Evolutionary conservation across 2,113 vertebrate species (phyloP), one percentile per base, ranked within the genome.

Genomic region (Thinocorus orbignyianus): DNA sequence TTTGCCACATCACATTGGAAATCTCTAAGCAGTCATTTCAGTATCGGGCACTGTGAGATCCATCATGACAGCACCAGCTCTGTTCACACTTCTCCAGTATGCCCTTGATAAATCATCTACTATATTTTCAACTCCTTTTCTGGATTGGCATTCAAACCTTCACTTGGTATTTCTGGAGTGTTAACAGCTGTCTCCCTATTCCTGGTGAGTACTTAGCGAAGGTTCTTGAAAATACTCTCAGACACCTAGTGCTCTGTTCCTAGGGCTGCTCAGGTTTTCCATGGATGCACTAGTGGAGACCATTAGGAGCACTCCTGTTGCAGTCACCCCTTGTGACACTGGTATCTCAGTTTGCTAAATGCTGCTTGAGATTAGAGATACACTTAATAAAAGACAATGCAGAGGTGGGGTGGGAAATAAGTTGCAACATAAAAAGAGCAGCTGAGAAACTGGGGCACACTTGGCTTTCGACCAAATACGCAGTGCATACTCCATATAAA

Each of bases 141-240:
- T 92, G 94, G 93, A 92, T 94, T 96, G 95, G 93, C 93, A 97
- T 96, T 94, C 81, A 90, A 91, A 86, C 79, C 65, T 93, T 91
- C 96, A 68, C 91, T 97, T 90, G 87, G 82, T 94, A 96, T 97
- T 94, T 96, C 94, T 94, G 88, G 91, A 95, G 93, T 97, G 96
- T 95, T 97, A 97, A 95, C 96, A 97, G 95, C 94, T 95, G 92
- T 86, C 95, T 95, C 93, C 91, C 93, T 97, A 92, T 96, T 94
- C 94, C 58, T 97, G 96, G 95, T 93, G 84, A 92, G 93, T 79
- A 81, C 96, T 96, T 81, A 89, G 73, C 2, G 0, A 92, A 94
- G 73, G 93, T 92, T 94, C 95, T 96, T 96, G 93, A 96, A 81
- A 96, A 92, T 91, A 86, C 86, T 92, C 93, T 92, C 96, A 41